These are phyloP conservation scores for Brienomyrus brachyistius DNA, from an alignment of 2,113 vertebrate genomes.

Conservation along the genomic window DNA sequence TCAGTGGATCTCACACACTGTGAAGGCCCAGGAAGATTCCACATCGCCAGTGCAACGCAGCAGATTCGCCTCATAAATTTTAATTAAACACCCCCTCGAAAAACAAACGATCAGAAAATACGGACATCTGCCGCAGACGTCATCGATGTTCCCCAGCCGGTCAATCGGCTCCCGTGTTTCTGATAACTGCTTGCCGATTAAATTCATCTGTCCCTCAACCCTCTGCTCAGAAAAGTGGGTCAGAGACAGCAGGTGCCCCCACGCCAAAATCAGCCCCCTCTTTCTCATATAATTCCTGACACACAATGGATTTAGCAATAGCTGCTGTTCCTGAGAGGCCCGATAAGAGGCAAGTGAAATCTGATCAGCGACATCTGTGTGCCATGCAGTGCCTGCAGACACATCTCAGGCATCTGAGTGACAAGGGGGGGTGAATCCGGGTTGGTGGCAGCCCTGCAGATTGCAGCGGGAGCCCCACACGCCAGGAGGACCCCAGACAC, in stretches of 20 bases:
- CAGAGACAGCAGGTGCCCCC: neutral
- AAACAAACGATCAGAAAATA: conserved; percentile 99
- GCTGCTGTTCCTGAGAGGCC: neutral
- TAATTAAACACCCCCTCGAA: conserved; percentile 84
- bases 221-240: neutral
- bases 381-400: neutral
- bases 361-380: neutral
- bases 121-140: conserved; percentile 96
- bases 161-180: conserved; percentile 86
- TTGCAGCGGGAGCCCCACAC: neutral
- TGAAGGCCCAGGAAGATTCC: conserved; percentile 82
- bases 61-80: conserved; percentile 99
- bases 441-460: neutral
- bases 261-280: neutral
- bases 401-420: neutral
- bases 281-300: neutral
- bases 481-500: neutral
- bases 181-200: conserved; percentile 44
- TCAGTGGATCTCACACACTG: conserved; percentile 71
- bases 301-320: neutral
- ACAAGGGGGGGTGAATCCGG: neutral
- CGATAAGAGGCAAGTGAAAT: neutral
- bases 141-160: conserved; percentile 82
- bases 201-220: neutral
- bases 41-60: conserved; percentile 93